Conservation (phyloP, 1,140 invertebrate species). For the Polypedilum pembai region DNA sequence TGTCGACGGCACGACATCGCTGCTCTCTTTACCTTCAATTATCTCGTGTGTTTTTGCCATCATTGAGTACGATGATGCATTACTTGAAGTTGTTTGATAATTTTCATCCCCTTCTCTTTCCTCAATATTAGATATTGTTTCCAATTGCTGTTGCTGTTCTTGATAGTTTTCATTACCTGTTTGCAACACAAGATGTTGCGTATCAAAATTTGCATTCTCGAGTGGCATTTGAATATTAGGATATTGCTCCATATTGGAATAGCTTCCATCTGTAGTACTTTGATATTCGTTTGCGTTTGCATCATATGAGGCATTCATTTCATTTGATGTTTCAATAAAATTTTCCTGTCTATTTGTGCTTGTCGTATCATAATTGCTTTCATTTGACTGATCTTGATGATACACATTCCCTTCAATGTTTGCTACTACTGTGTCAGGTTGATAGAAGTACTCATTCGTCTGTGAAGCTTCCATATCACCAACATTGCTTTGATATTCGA, state of each 20-base stretch:
- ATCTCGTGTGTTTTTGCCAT: background rate
- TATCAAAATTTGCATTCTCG: conserved; percentile 20
- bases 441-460: conserved; percentile 5
- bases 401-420: background rate
- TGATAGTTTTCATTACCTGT: background rate
- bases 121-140: background rate
- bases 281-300: background rate
- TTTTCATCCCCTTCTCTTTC: background rate
- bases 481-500: background rate
- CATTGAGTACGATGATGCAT: background rate
- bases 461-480: background rate
- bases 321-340: conserved; percentile 25
- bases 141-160: background rate
- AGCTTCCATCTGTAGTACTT: background rate
- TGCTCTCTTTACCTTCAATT: background rate
- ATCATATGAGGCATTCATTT: background rate
- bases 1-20: background rate
- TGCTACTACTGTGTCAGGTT: background rate
- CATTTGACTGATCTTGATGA: conserved; percentile 11
- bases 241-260: background rate
- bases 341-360: background rate
- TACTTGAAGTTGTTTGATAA: background rate
- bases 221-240: background rate
- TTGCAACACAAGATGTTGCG: background rate
- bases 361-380: background rate